These are phyloP conservation scores for Sparidentex hasta DNA, from an alignment of 2,797 vertebrate genomes.

Conservation along the genomic window DNA sequence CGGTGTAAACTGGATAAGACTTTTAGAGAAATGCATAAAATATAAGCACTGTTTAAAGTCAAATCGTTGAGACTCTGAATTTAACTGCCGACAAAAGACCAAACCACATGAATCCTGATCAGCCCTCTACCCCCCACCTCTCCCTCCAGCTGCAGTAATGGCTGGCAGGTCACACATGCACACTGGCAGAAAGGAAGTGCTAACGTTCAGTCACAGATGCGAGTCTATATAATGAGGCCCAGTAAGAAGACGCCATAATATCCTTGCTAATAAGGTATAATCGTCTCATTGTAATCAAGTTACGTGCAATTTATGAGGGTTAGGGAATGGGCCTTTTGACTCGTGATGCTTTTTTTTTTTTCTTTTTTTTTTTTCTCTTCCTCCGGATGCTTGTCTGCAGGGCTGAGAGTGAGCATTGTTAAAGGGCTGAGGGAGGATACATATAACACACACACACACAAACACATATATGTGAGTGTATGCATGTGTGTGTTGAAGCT, in stretches of 20 bases:
- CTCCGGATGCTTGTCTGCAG: conserved; percentile 68
- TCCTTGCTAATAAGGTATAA: conserved; percentile 84
- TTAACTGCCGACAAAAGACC: conserved; percentile 47
- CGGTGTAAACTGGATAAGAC: not conserved
- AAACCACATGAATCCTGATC: conserved; percentile 57
- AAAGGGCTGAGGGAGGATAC: conserved; percentile 33
- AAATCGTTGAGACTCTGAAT: conserved; percentile 30
- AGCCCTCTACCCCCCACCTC: conserved; percentile 35
- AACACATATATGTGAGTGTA: conserved; percentile 11
- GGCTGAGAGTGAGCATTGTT: conserved; percentile 66
- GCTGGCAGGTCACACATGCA: conserved; percentile 76
- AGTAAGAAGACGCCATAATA: conserved; percentile 81
- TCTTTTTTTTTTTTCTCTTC: conserved; percentile 16
- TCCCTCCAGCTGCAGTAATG: conserved; percentile 72
- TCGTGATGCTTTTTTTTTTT: conserved; percentile 60
- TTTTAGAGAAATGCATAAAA: conserved; percentile 25
- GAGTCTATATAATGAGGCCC: conserved; percentile 77
- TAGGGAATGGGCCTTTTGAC: conserved; percentile 75
- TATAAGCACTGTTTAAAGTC: conserved; percentile 21
- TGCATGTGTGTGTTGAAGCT: not conserved
- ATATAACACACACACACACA: conserved; percentile 9
- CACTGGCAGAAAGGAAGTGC: conserved; percentile 72
- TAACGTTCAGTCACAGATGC: conserved; percentile 79
- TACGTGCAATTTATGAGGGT: conserved; percentile 78
- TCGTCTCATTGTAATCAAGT: conserved; percentile 84